Evolutionary conservation across 2,888 invertebrate genomes (phyloP), one percentile per base, ranked within the genome.

Genomic region (Erebia ligea): DNA sequence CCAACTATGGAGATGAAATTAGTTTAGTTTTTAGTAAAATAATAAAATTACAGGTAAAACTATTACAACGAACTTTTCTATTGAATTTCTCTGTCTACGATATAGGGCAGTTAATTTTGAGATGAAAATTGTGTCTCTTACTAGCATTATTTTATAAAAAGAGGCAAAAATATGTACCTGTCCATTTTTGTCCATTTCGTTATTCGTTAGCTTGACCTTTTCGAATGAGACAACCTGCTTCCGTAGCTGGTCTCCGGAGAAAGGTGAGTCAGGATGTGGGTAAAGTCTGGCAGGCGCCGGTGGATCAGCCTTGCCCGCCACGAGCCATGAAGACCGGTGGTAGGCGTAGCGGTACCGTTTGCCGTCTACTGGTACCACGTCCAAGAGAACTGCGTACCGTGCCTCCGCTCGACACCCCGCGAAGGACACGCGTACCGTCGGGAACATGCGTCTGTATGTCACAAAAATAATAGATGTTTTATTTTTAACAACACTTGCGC

Each of bases 181-280:
- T 87, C 98, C 98, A 82, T 97, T 97, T 86, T 98, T 97, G 89
- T 98, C 98, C 97, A 99, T 97, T 92, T 99, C 98, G 91, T 99
- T 99, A 93, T 99, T 99, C 85, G 99, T 99, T 82, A 99, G 95
- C 92, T 99, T 99, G 89, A 99, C 98, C 94, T 99, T 99, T 94
- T 99, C 99, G 93, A 99, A 99, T 80, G 98, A 98, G 83, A 99
- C 98, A 85, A 98, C 98, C 94, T 99, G 98, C 92, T 99, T 98
- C 86, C 97, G 95, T 82, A 99, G 95, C 89, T 99, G 98, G 86
- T 99, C 98, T 63, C 98, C 98, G 80, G 97, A 97, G 92, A 97
- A 98, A 73, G 99, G 99, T 73, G 98, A 98, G 92, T 99, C 99
- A 54, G 99, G 99, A 94, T 99, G 99, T 71, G 98, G 96, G 94